These are phyloP conservation scores for Homalodisca vitripennis DNA, from an alignment of 1,140 invertebrate species.

Conservation along the genomic window DNA sequence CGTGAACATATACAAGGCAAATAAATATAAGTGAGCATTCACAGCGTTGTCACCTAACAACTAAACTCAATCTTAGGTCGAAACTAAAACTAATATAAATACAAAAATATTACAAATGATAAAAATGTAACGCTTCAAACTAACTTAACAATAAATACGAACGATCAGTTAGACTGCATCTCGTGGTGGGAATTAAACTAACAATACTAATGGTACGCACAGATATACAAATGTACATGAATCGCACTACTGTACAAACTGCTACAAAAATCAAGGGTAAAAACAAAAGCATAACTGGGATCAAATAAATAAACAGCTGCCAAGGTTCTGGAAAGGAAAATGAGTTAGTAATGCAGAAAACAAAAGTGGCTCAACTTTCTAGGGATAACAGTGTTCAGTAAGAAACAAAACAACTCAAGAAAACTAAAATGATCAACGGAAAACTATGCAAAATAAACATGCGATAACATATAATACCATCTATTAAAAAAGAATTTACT, in stretches of 20 bases:
- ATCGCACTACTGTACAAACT: background rate
- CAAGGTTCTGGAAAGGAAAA: conserved; percentile 1
- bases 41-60: background rate
- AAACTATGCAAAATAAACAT: no score
- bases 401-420: no score
- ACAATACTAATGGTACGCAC: conserved; percentile 6
- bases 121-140: background rate
- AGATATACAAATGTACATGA: conserved; percentile 8
- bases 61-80: background rate
- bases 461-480: no score
- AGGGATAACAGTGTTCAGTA: no score
- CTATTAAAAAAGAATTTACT: no score
- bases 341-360: background rate
- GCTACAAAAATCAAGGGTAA: background rate
- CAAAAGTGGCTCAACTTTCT: no score
- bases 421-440: no score
- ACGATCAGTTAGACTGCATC: background rate
- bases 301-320: conserved; percentile 3
- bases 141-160: conserved; percentile 5
- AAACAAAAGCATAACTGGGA: conserved; percentile 23
- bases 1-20: conserved; percentile 6
- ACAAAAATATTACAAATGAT: conserved; percentile 3
- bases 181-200: conserved; percentile 14
- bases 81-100: background rate
- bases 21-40: background rate